A percentile compares a stretch with the other conserved stretches of the same genome.
phyloP scores from a whole-genome alignment of 2,797 vertebrate species.

The Paguma larvata region DNA sequence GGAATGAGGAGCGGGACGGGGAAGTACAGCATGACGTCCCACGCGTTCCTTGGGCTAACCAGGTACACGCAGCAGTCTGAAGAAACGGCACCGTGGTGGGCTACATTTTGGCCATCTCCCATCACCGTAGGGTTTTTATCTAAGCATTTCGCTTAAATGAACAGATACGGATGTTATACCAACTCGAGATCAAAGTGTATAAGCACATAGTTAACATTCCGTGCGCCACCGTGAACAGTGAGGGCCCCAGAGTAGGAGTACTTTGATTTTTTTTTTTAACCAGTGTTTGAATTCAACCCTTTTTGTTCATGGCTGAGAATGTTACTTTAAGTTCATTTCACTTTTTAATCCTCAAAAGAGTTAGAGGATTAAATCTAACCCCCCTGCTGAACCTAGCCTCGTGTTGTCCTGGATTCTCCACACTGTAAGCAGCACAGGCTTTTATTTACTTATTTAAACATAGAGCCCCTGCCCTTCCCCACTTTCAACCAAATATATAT shows the following conservation, averaged over 20 bases:
- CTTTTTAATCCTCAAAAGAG: background rate
- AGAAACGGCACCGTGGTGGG: slow-evolving; percentile 74
- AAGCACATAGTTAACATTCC: slow-evolving; percentile 47
- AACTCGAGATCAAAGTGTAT: slow-evolving; percentile 88
- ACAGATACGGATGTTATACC: slow-evolving; percentile 86
- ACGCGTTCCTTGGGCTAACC: slow-evolving; percentile 65
- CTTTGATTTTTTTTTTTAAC: background rate
- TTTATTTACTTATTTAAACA: background rate
- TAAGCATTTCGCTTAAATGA: slow-evolving; percentile 85
- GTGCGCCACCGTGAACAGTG: slow-evolving; percentile 25
- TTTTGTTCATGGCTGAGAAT: background rate
- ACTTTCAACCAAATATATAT: background rate
- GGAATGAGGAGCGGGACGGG: background rate
- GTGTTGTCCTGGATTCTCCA: background rate
- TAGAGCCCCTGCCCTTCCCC: background rate
- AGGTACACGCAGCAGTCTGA: slow-evolving; percentile 57
- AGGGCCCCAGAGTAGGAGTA: background rate
- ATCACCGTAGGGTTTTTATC: slow-evolving; percentile 81
- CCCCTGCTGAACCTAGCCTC: background rate
- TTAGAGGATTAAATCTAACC: background rate
- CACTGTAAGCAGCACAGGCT: background rate
- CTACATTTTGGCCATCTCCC: slow-evolving; percentile 66
- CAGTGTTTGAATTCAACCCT: background rate
- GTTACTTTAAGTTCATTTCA: slow-evolving; percentile 26
- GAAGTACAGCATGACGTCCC: background rate